Evolutionary conservation across 2,888 invertebrate genomes (phyloP).

Genomic region (Margaritifera margaritifera): DNA sequence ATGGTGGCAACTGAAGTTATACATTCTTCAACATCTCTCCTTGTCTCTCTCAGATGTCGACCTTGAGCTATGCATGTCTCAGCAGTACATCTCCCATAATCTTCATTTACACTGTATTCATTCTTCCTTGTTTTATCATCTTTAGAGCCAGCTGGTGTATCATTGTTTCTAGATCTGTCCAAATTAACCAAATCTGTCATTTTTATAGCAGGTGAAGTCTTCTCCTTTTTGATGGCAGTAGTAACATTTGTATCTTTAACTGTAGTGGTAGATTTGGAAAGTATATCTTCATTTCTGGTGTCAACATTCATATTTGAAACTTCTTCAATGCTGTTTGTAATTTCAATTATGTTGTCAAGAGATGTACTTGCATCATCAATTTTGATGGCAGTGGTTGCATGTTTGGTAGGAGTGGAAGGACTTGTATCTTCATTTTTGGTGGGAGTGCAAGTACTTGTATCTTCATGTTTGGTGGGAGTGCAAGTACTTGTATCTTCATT

Average conservation of each 20-base stretch:
- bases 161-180: no score
- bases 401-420: not conserved
- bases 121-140: no score
- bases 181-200: no score
- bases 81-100: no score
- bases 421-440: not conserved
- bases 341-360: not conserved
- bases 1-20: no score
- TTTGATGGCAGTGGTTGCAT: not conserved
- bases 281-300: constrained; percentile 7
- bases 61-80: no score
- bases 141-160: no score
- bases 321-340: not conserved
- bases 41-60: no score
- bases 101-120: no score
- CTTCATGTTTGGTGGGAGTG: not conserved
- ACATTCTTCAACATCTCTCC: no score
- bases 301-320: not conserved
- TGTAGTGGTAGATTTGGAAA: not conserved
- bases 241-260: not conserved
- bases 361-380: not conserved
- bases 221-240: not conserved
- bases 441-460: not conserved
- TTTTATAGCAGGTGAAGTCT: no score
- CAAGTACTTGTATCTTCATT: constrained; percentile 1